Evolutionary conservation across 2,113 vertebrate genomes (phyloP).

Genomic region (Clarias gariepinus): DNA sequence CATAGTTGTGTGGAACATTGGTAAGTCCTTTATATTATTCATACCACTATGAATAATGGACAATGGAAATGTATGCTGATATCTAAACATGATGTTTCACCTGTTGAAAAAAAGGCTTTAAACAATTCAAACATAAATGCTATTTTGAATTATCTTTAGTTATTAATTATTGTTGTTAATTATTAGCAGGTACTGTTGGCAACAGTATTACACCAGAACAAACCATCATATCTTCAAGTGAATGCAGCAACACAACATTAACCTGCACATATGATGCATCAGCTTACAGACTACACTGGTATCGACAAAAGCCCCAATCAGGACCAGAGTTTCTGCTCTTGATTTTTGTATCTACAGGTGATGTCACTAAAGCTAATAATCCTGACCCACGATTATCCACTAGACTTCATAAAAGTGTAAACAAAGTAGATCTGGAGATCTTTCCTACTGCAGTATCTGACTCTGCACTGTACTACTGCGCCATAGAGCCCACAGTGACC

Average conservation of each 20-base stretch:
- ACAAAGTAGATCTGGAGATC: constrained; percentile 22
- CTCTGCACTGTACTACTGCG: constrained; percentile 8
- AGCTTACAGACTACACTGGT: constrained; percentile 17
- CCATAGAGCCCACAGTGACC: neutral
- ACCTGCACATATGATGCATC: constrained; percentile 24
- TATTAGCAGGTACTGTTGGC: neutral
- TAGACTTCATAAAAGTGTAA: neutral
- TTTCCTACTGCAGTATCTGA: constrained; percentile 25
- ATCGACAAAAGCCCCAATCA: constrained; percentile 31
- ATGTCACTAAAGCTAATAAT: neutral
- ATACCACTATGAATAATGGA: neutral
- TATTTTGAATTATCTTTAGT: no score
- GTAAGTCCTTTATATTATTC: neutral
- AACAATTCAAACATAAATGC: neutral
- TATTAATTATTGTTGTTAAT: neutral
- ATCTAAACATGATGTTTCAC: neutral
- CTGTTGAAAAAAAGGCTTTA: neutral
- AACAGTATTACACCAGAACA: constrained; percentile 3
- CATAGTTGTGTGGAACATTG: neutral
- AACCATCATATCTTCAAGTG: neutral
- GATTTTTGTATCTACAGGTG: neutral
- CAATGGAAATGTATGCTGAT: neutral
- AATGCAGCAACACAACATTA: constrained; percentile 13
- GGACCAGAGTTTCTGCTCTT: constrained; percentile 26
- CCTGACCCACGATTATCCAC: constrained; percentile 1